Evolutionary conservation across 2,797 vertebrate species (phyloP).

Genomic region (Malurus splendens): DNA sequence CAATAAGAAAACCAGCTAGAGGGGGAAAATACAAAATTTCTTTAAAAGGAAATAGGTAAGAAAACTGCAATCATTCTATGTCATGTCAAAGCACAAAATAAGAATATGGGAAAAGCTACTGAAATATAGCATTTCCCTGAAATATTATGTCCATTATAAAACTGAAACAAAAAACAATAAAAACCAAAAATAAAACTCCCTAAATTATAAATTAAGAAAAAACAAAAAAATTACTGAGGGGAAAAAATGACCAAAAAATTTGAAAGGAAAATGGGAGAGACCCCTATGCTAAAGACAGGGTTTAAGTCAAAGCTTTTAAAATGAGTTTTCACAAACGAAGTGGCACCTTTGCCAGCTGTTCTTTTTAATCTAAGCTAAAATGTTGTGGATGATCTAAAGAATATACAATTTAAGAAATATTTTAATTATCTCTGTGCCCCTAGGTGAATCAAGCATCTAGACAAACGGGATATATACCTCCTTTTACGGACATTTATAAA

Average conservation of each 20-base stretch:
- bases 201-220: not conserved
- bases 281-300: rapidly evolving
- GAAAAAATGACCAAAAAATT: not conserved
- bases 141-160: not conserved
- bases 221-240: rapidly evolving
- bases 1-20: not conserved
- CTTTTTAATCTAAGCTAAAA: not conserved
- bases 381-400: not conserved
- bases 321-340: not conserved
- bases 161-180: not conserved
- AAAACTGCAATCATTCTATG: not conserved
- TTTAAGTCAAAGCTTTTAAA: not conserved
- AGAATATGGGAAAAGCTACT: not conserved
- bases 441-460: not conserved
- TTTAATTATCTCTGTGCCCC: not conserved
- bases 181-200: not conserved
- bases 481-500: not conserved
- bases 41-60: not conserved
- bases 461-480: rapidly evolving
- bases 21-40: not conserved
- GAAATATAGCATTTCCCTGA: not conserved
- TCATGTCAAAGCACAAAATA: not conserved
- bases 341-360: not conserved
- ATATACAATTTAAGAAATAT: not conserved
- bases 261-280: not conserved